A percentile compares a stretch with the other conserved stretches of the same genome.
These are phyloP conservation scores for Tenthredo notha DNA, from an alignment of 2,888 invertebrate genomes.

Conservation along the genomic window DNA sequence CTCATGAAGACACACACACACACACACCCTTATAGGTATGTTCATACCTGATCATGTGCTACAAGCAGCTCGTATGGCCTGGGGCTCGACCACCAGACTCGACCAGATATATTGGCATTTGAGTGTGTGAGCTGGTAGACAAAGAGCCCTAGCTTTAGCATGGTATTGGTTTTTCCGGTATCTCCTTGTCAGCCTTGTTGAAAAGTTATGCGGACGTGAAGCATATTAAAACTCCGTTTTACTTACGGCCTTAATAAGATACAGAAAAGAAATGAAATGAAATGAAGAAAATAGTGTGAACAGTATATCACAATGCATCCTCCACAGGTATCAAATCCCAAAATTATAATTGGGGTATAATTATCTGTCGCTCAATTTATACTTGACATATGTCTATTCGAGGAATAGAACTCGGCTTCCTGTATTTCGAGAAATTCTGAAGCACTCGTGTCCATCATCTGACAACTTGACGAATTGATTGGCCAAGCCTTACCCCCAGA, in stretches of 20 bases:
- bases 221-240: conserved; percentile 63
- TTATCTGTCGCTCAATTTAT: conserved; percentile 30
- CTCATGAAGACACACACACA: neutral
- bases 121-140: conserved; percentile 41
- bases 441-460: conserved; percentile 19
- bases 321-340: neutral
- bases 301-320: neutral
- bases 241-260: neutral
- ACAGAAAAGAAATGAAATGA: neutral
- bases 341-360: conserved; percentile 17
- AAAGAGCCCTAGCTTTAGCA: conserved; percentile 43
- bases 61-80: conserved; percentile 23
- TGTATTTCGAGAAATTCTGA: conserved; percentile 36
- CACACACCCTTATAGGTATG: neutral
- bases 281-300: neutral
- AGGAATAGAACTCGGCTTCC: neutral
- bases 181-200: conserved; percentile 50
- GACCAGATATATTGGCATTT: conserved; percentile 51
- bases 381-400: conserved; percentile 6
- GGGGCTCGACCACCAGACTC: conserved; percentile 40
- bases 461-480: conserved; percentile 45
- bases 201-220: conserved; percentile 57
- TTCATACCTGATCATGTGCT: conserved; percentile 17
- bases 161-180: conserved; percentile 51
- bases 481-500: conserved; percentile 12